A percentile compares a stretch with the other conserved stretches of the same genome.
Conservation (phyloP, 1,140 invertebrate species). For the Mactra quadrangularis region DNA sequence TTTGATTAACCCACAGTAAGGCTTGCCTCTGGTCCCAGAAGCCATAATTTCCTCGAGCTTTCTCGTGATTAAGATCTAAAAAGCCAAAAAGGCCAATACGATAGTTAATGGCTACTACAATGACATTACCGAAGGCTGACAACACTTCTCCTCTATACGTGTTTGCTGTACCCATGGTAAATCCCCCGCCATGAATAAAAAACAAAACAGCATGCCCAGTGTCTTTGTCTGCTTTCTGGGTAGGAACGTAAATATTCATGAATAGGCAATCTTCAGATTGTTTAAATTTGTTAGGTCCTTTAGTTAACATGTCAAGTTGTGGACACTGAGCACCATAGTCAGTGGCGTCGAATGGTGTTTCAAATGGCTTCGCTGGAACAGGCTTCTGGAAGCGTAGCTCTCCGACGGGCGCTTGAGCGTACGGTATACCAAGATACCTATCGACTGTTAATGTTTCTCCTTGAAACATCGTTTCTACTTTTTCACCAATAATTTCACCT, state of each 20-base stretch:
- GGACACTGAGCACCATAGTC: constrained; percentile 95
- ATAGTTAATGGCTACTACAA: constrained; percentile 72
- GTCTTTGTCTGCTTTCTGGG: constrained; percentile 87
- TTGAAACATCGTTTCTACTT: constrained; percentile 6
- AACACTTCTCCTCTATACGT: constrained; percentile 52
- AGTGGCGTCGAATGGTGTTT: constrained; percentile 85
- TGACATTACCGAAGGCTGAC: constrained; percentile 57
- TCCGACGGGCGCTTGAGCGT: constrained; percentile 94
- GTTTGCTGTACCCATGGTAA: constrained; percentile 25
- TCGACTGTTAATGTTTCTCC: constrained; percentile 88
- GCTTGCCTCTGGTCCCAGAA: constrained; percentile 88
- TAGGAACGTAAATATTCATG: constrained; percentile 76
- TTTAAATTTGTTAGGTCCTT: constrained; percentile 31
- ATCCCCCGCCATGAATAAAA: constrained; percentile 71
- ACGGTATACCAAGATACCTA: constrained; percentile 95
- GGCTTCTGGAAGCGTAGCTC: constrained; percentile 94
- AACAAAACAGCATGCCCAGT: constrained; percentile 66
- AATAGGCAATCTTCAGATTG: constrained; percentile 72
- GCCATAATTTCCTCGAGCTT: constrained; percentile 65
- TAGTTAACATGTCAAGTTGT: constrained; percentile 89
- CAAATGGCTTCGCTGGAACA: constrained; percentile 89
- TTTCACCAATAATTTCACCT: constrained; percentile 36
- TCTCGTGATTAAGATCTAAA: constrained; percentile 42
- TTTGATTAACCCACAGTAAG: constrained; percentile 86
- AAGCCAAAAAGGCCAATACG: constrained; percentile 69